Base-by-base conservation (phyloP, 2,888 invertebrate genomes). In the Ormyrus rosae region DNA sequence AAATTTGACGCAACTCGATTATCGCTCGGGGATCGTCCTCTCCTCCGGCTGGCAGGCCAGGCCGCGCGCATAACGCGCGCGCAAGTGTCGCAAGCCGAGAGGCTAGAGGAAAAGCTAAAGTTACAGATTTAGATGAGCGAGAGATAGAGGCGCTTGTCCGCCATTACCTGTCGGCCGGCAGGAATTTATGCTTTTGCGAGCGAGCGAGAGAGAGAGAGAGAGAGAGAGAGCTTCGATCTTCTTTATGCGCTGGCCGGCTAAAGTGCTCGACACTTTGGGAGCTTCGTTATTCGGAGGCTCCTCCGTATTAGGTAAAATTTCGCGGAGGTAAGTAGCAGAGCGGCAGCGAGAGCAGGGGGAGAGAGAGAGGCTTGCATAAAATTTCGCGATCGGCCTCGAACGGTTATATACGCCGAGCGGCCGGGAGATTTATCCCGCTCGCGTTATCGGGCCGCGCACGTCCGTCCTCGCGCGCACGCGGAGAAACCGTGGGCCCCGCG, bases 71-170 rank as follows among this genome's bases (percentile, higher is more conserved):
- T 63, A 53, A 58, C 46, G n/a, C 50, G 10, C 46, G n/a, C 50
- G 10, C 65, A 34, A 34, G 64, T 75, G 51, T 75, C 56, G 69
- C 51, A 67, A 67, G 50, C 65, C 48, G 46, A 64, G 58, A 45
- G 67, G 50, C 74, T 8, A 46, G 63, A 53, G 46, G 65, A 71
- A 67, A 71, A 76, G 65, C 67, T 80, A 76, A 72, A 68, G 67
- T 76, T 76, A 76, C 72, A 72, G 76, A 76, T 72, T 76, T 76
- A 76, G 71, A 80, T 80, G 76, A 80, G 76, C 65, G 76, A 67
- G 60, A 70, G 72, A 80, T 80, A 76, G 68, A 80, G 72, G 10
- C 61, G 71, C 76, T 80, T 70, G 80, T 75, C 73, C 70, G 61
- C 71, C 67, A 80, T 80, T 76, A 80, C 71, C 75, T 71, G 76